Conservation (phyloP, 2,797 vertebrate genomes). For the Eulemur mongoz region DNA sequence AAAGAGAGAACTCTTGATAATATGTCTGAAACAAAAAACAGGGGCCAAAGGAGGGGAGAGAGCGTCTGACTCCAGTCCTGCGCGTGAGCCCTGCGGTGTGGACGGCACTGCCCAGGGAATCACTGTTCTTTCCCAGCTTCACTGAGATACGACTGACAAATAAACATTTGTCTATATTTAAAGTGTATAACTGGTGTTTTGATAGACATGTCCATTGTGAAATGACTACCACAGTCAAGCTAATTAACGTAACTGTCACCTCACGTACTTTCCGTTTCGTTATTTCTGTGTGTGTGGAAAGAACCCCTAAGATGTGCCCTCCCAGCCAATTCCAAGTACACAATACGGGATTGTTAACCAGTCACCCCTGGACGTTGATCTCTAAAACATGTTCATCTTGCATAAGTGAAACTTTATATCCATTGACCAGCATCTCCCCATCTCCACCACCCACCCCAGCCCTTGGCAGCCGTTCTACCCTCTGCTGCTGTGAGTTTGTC, state of each 20-base stretch:
- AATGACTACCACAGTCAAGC: not conserved
- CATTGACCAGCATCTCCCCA: not conserved
- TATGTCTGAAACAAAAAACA: not conserved
- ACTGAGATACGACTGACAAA: not conserved
- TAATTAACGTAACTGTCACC: too few species aligned
- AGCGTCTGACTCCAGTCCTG: not conserved
- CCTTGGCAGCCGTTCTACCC: too few species aligned
- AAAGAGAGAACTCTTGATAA: not conserved
- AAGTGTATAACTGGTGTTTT: not conserved
- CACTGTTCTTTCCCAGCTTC: not conserved
- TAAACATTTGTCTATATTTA: not conserved
- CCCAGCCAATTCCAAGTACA: not conserved
- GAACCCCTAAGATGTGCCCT: not conserved
- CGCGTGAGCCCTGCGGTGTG: too few species aligned
- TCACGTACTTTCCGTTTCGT: too few species aligned
- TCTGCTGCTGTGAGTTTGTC: not conserved
- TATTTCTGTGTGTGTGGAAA: too few species aligned
- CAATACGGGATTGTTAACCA: accelerated
- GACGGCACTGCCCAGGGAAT: too few species aligned
- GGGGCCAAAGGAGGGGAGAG: not conserved
- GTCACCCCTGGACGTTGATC: not conserved
- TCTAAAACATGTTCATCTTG: not conserved
- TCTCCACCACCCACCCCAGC: too few species aligned
- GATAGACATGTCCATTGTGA: not conserved
- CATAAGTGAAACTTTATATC: accelerated